phyloP scores from a whole-genome alignment of 2,888 invertebrate genomes.

The Drosophila helvetica region DNA sequence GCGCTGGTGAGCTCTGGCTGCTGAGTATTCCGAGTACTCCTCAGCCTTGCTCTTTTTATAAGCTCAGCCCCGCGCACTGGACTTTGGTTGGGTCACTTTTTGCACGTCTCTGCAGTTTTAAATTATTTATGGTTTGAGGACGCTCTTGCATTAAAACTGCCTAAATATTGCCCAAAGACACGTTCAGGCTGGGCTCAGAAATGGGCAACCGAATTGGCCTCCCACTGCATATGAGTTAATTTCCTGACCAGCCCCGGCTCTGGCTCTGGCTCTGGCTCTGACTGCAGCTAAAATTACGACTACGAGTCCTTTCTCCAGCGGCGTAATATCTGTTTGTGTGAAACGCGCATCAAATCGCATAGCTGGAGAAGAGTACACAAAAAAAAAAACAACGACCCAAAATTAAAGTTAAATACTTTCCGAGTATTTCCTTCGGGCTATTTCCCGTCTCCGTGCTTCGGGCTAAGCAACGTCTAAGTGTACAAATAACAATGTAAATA shows the following conservation, averaged over 20 bases:
- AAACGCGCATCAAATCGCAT: too few species aligned
- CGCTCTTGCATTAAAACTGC: slow-evolving; percentile 72
- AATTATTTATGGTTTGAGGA: slow-evolving; percentile 79
- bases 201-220: slow-evolving; percentile 55
- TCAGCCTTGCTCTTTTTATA: slow-evolving; percentile 12
- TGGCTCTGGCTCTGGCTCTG: background rate
- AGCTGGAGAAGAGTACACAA: too few species aligned
- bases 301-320: background rate
- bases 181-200: background rate
- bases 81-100: slow-evolving; percentile 51
- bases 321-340: too few species aligned
- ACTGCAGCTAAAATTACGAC: background rate
- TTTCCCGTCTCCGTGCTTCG: too few species aligned
- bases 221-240: slow-evolving; percentile 62
- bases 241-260: background rate
- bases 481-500: too few species aligned
- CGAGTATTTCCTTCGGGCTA: too few species aligned
- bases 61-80: slow-evolving; percentile 5
- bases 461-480: too few species aligned
- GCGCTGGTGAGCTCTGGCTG: slow-evolving; percentile 38
- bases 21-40: slow-evolving; percentile 3
- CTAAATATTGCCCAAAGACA: slow-evolving; percentile 62
- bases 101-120: slow-evolving; percentile 77
- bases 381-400: too few species aligned
- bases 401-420: too few species aligned